Percentiles rank a stretch among this genome's conserved stretches.
Conservation (phyloP, 2,113 vertebrate genomes). For the Actinemys pallida region DNA sequence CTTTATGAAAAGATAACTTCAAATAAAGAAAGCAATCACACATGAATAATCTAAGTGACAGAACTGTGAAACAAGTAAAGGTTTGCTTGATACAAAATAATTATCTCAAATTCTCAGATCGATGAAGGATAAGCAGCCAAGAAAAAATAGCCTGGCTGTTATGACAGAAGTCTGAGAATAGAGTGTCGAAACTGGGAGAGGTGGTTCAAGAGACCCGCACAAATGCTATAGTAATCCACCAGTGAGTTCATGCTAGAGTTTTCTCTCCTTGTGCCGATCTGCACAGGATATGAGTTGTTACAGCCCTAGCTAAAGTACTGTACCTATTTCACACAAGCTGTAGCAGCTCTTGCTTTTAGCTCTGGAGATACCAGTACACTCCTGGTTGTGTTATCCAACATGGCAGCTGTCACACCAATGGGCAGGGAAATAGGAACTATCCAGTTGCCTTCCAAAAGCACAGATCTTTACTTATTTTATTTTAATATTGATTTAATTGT, state of each 20-base stretch:
- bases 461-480: not conserved
- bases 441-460: not conserved
- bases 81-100: not conserved
- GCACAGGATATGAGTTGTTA: not conserved
- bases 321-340: not conserved
- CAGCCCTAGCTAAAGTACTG: not conserved
- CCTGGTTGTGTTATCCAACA: rapidly evolving
- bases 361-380: not conserved
- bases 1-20: slow-evolving; percentile 3
- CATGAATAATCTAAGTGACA: slow-evolving; percentile 17
- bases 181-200: not conserved
- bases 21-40: slow-evolving; percentile 30
- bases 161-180: not conserved
- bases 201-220: not conserved
- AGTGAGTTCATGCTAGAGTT: not conserved
- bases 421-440: not conserved
- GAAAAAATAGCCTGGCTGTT: not conserved
- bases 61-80: slow-evolving; percentile 15
- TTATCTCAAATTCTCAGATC: not conserved
- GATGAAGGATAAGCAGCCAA: not conserved
- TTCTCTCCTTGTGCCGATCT: not conserved
- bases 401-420: not conserved
- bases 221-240: not conserved
- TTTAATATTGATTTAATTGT: not conserved
- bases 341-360: not conserved